These are phyloP conservation scores for Ovis aries DNA, from an alignment of 2,113 vertebrate genomes.

Conservation along the genomic window DNA sequence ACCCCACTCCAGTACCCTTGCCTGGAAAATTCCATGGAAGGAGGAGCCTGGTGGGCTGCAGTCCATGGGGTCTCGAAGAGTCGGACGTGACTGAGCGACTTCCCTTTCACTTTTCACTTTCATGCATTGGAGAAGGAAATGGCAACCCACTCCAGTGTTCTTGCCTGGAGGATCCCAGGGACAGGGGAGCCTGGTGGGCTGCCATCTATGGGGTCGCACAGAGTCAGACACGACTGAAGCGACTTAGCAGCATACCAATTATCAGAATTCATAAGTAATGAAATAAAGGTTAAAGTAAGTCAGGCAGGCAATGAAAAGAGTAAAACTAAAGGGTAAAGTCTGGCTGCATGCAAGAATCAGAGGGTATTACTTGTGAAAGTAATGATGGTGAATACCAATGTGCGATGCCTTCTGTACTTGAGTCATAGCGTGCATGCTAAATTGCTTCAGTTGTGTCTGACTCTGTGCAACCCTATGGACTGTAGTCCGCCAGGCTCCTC, in stretches of 20 bases:
- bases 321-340: background rate
- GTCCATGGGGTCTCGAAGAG: too few relatives aligned
- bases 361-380: background rate
- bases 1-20: too few relatives aligned
- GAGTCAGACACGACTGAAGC: too few relatives aligned
- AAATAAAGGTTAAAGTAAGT: background rate
- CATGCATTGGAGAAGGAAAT: too few relatives aligned
- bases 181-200: too few relatives aligned
- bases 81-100: too few relatives aligned
- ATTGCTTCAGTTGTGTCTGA: background rate
- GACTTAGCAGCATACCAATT: background rate
- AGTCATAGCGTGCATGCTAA: background rate
- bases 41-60: too few relatives aligned
- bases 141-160: too few relatives aligned
- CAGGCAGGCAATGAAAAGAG: background rate
- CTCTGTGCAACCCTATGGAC: background rate
- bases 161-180: too few relatives aligned
- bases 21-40: too few relatives aligned
- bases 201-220: too few relatives aligned
- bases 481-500: background rate
- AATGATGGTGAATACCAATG: background rate
- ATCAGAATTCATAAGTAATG: background rate
- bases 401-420: background rate
- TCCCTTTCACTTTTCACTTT: too few relatives aligned
- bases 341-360: background rate